Conservation (phyloP, 2,888 invertebrate genomes). For the Sisyra nigra region DNA sequence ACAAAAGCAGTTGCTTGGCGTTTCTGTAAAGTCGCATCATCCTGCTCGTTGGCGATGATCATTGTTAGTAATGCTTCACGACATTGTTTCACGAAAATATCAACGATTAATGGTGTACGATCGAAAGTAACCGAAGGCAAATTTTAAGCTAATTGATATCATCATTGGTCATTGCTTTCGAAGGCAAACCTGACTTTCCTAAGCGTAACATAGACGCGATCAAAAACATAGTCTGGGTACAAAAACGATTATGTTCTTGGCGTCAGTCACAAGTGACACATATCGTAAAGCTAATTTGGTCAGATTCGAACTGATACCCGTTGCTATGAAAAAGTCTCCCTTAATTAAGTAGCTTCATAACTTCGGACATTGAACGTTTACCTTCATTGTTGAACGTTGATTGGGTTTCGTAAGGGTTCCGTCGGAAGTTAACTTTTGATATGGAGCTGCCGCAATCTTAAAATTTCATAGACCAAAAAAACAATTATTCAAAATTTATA, state of each 20-base stretch:
- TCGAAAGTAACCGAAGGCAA: conserved; percentile 58
- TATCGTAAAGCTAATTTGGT: conserved; percentile 77
- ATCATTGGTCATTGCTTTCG: conserved; percentile 84
- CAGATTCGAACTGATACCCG: conserved; percentile 78
- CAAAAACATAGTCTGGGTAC: conserved; percentile 74
- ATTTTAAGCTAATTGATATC: conserved; percentile 79
- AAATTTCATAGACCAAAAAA: too few relatives aligned
- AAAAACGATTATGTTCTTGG: conserved; percentile 38
- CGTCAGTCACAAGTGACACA: conserved; percentile 28
- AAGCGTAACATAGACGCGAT: conserved; percentile 68
- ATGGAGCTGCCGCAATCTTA: too few relatives aligned
- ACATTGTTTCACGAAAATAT: conserved; percentile 57
- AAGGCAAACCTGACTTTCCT: conserved; percentile 57
- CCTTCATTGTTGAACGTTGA: too few relatives aligned
- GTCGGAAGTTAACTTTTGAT: too few relatives aligned
- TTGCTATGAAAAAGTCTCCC: conserved; percentile 93
- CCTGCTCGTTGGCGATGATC: conserved; percentile 62
- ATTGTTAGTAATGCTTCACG: conserved; percentile 66
- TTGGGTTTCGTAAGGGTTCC: too few relatives aligned
- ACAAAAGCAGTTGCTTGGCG: too few relatives aligned
- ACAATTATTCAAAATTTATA: too few relatives aligned
- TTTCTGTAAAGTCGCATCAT: conserved; percentile 42
- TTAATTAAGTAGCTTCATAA: conserved; percentile 78
- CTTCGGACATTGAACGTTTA: too few relatives aligned
- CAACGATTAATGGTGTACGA: conserved; percentile 46